These are phyloP conservation scores for Drosophila nikananu DNA, from an alignment of 1,140 invertebrate genomes.

Conservation along the genomic window DNA sequence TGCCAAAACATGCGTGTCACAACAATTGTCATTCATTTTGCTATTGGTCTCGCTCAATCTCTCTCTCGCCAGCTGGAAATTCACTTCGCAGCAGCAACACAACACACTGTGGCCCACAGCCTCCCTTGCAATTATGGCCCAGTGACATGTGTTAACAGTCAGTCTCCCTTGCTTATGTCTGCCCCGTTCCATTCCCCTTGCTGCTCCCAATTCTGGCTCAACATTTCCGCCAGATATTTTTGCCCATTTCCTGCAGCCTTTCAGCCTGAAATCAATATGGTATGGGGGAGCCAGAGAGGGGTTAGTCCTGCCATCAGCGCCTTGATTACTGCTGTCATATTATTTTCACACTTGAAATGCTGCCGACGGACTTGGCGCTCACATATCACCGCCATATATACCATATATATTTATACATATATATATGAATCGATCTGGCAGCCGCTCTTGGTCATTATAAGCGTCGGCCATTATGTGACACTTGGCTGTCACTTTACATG, in stretches of 20 bases:
- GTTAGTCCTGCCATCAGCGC: constrained; percentile 37
- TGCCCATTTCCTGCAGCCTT: constrained; percentile 71
- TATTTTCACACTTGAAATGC: constrained; percentile 81
- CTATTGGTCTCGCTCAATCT: neutral
- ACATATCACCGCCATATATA: constrained; percentile 15
- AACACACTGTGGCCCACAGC: neutral
- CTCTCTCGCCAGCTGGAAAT: constrained; percentile 11
- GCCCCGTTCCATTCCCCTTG: neutral
- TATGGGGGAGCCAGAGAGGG: neutral
- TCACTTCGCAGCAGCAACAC: neutral
- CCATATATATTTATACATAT: neutral
- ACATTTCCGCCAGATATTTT: constrained; percentile 77
- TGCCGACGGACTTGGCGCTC: constrained; percentile 13
- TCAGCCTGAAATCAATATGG: constrained; percentile 73
- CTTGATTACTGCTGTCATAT: constrained; percentile 81
- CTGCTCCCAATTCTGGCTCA: constrained; percentile 29
- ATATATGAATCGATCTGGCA: constrained; percentile 53
- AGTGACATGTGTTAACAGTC: constrained; percentile 74
- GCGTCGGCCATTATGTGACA: constrained; percentile 58
- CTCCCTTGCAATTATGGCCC: constrained; percentile 69
- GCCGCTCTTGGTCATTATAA: constrained; percentile 61
- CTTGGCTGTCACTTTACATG: constrained; percentile 73
- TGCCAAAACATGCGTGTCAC: constrained; percentile 64
- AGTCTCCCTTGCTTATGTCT: neutral
- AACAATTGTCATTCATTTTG: constrained; percentile 77